Evolutionary conservation across 2,888 invertebrate genomes (phyloP).

Genomic region (Rhabditoides inermis): DNA sequence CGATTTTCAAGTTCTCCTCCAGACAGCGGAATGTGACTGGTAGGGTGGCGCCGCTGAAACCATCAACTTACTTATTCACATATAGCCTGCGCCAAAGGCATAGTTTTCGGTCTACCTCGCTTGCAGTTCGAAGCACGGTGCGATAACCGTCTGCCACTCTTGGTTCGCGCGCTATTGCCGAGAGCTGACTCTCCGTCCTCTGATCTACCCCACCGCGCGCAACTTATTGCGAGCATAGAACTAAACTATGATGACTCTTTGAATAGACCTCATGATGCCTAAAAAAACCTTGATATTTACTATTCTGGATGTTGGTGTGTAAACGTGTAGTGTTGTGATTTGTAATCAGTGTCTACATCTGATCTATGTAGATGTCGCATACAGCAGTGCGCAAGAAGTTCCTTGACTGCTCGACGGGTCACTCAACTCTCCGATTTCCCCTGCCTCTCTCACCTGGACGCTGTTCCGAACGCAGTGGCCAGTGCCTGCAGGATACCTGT

Average conservation of each 20-base stretch:
- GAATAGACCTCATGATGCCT: no score
- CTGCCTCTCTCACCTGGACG: slow-evolving; percentile 63
- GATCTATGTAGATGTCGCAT: no score
- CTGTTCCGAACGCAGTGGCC: slow-evolving; percentile 90
- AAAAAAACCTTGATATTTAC: no score
- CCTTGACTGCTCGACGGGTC: no score
- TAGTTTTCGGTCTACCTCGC: neutral
- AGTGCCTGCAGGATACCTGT: slow-evolving; percentile 72
- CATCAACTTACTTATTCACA: neutral
- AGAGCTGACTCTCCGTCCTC: neutral
- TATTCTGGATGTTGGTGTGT: no score
- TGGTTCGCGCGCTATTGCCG: neutral
- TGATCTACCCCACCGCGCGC: no score
- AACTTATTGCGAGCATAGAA: no score
- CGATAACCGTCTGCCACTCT: neutral
- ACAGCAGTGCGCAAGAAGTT: neutral
- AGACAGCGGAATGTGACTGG: slow-evolving; percentile 86
- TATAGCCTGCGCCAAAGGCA: neutral
- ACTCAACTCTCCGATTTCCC: no score
- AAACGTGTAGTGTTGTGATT: no score
- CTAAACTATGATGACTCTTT: no score
- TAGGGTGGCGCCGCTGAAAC: slow-evolving; percentile 68
- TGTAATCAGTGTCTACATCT: no score
- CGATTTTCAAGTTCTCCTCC: slow-evolving; percentile 76
- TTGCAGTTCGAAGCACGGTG: neutral